These are phyloP conservation scores for Nemopilema nomurai DNA, from an alignment of 30 jellyfish, hydroid and myxozoan species.

Conservation along the genomic window DNA sequence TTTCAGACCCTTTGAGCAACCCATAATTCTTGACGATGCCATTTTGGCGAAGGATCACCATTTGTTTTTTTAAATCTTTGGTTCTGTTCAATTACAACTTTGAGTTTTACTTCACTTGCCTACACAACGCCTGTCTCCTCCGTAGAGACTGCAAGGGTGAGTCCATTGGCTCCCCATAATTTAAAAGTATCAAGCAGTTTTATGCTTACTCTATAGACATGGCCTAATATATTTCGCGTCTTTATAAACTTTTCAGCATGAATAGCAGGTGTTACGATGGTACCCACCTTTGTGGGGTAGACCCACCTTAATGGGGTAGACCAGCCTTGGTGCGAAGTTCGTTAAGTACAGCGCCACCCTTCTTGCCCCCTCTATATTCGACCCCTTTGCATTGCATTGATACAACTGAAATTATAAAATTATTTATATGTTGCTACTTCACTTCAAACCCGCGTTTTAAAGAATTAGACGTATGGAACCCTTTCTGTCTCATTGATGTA, in stretches of 20 bases:
- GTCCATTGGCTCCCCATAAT: no score
- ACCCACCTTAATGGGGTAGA: no score
- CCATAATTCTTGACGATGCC: constrained; percentile 7
- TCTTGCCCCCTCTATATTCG: background rate
- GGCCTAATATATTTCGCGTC: no score
- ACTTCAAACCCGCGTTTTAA: background rate
- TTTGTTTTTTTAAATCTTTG: no score
- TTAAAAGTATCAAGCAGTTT: no score
- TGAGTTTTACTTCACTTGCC: no score
- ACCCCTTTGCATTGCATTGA: background rate
- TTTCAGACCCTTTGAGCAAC: background rate
- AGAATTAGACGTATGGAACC: background rate
- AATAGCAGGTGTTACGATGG: no score
- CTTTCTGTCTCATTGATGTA: constrained; percentile 50
- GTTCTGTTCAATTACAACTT: background rate
- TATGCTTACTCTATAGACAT: no score
- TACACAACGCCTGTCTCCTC: no score
- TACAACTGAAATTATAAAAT: background rate
- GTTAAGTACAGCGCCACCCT: background rate
- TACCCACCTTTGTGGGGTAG: no score
- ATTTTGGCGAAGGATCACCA: background rate
- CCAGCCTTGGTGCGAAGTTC: background rate
- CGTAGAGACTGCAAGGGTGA: no score
- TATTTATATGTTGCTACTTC: background rate
- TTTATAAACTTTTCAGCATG: no score